Percentiles rank a stretch among this genome's conserved stretches.
These are phyloP conservation scores for Yponomeuta malinellus DNA, from an alignment of 2,888 invertebrate species.

Conservation along the genomic window DNA sequence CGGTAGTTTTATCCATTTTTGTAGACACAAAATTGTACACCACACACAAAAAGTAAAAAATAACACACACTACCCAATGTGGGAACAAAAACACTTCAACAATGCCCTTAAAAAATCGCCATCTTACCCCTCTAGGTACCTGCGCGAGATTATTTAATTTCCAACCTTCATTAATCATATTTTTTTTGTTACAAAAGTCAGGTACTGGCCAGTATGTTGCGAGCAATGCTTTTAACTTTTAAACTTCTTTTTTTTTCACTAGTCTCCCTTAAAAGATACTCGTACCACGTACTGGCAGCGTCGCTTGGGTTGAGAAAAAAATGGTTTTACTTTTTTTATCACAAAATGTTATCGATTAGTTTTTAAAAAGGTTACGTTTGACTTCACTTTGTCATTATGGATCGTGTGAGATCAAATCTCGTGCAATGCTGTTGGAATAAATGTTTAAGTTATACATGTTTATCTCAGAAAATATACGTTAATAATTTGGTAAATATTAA, in stretches of 20 bases:
- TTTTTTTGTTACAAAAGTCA: conserved; percentile 52
- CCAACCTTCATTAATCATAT: conserved; percentile 68
- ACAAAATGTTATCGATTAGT: conserved; percentile 3
- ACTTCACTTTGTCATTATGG: conserved; percentile 5
- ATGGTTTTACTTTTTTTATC: conserved; percentile 10
- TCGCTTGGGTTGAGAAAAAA: conserved; percentile 8
- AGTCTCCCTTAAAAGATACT: conserved; percentile 2
- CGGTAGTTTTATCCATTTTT: neutral
- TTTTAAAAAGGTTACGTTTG: conserved; percentile 6
- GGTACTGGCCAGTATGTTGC: conserved; percentile 38
- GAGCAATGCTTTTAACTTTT: conserved; percentile 52
- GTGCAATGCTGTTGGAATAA: neutral
- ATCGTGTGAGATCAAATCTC: conserved; percentile 1
- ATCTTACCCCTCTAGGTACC: conserved; percentile 40
- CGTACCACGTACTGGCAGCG: conserved; percentile 7
- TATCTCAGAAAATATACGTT: too few relatives aligned
- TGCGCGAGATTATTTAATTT: conserved; percentile 62
- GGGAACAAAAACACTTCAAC: conserved; percentile 17
- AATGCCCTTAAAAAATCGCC: conserved; percentile 52
- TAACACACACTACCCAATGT: neutral
- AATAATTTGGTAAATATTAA: too few relatives aligned
- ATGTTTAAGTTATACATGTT: neutral
- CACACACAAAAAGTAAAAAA: neutral
- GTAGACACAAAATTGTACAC: neutral
- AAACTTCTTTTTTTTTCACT: conserved; percentile 31